phyloP scores from a whole-genome alignment of 2,797 vertebrate species.

The Tamandua tetradactyla region DNA sequence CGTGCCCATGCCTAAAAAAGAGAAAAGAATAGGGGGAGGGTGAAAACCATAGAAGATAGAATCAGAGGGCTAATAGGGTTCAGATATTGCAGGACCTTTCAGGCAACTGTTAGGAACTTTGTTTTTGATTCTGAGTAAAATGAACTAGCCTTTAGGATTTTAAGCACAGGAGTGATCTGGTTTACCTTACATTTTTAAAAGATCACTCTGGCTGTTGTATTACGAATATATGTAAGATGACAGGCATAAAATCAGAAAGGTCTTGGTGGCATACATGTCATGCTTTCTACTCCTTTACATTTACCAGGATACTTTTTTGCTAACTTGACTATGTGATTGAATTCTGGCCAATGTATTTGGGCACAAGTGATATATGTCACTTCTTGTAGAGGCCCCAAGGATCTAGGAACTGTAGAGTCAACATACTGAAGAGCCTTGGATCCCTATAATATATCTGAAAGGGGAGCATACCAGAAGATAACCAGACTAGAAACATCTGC shows the following conservation, averaged over 20 bases:
- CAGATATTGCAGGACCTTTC: background rate
- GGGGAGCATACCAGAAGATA: background rate
- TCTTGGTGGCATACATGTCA: background rate
- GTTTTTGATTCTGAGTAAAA: background rate
- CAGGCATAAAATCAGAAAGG: background rate
- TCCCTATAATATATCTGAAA: background rate
- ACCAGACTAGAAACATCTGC: background rate
- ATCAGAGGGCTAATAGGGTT: background rate
- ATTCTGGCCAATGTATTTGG: background rate
- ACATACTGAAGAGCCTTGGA: background rate
- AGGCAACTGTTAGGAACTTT: background rate
- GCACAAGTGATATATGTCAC: background rate
- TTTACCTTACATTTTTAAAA: background rate
- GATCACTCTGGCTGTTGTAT: background rate
- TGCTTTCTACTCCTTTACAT: background rate
- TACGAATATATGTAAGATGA: background rate
- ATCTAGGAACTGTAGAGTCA: background rate
- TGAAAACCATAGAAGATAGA: background rate
- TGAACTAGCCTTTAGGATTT: background rate
- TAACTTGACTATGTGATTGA: background rate
- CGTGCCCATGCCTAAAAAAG: too few species aligned
- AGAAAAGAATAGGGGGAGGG: background rate
- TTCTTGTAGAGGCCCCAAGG: background rate
- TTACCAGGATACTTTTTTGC: background rate
- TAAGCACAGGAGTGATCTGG: background rate